phyloP scores from a whole-genome alignment of 2,888 invertebrate genomes.

The Archaeoteleia sp. region DNA sequence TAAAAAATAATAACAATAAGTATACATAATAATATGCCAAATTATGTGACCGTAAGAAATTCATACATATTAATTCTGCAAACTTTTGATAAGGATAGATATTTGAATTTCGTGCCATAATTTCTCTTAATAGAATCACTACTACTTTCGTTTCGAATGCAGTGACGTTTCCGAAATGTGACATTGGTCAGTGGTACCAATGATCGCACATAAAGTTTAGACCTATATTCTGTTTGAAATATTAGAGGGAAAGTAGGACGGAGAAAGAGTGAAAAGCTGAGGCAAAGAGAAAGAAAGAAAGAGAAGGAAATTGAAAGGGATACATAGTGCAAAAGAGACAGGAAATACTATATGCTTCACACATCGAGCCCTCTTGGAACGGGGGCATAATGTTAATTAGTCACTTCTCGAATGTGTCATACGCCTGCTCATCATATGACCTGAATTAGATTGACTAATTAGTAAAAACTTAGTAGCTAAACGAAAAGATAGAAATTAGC shows the following conservation, averaged over 20 bases:
- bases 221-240: conserved; percentile 47
- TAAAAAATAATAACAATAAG: too few relatives aligned
- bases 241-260: conserved; percentile 55
- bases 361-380: conserved; percentile 33
- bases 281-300: conserved; percentile 31
- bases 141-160: conserved; percentile 30
- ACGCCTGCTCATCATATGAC: conserved; percentile 22
- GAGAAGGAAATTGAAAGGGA: conserved; percentile 14
- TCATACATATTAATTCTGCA: too few relatives aligned
- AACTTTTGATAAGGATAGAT: too few relatives aligned
- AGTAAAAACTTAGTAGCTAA: too few relatives aligned
- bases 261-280: conserved; percentile 43
- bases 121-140: conserved; percentile 10
- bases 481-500: too few relatives aligned
- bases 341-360: conserved; percentile 23
- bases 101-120: too few relatives aligned
- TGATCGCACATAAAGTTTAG: conserved; percentile 30
- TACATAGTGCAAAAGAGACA: conserved; percentile 4
- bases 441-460: conserved; percentile 30
- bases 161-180: conserved; percentile 19
- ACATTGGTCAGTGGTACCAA: conserved; percentile 27
- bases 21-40: too few relatives aligned
- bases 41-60: too few relatives aligned
- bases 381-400: conserved; percentile 46
- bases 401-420: conserved; percentile 23